A percentile compares a stretch with the other conserved stretches of the same genome.
phyloP scores from a whole-genome alignment of 2,113 vertebrate genomes.

The Thamnaconus septentrionalis region DNA sequence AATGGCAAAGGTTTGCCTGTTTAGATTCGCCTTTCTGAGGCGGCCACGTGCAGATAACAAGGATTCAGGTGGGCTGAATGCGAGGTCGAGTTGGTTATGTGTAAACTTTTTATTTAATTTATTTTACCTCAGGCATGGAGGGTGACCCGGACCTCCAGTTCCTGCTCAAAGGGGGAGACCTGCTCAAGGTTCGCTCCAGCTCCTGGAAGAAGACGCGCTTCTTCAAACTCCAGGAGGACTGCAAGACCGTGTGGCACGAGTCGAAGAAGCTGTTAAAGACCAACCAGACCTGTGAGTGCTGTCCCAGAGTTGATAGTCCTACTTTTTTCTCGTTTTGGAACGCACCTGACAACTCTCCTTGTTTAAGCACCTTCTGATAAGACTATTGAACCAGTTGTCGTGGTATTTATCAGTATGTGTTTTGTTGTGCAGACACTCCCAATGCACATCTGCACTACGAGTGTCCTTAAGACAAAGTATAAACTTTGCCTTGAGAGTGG shows the following conservation, averaged over 20 bases:
- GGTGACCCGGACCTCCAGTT: conserved; percentile 86
- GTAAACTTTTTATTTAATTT: background rate
- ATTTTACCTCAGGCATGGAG: conserved; percentile 79
- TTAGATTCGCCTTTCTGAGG: background rate
- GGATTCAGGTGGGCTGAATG: too few relatives aligned
- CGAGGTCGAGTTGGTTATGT: background rate
- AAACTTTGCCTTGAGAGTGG: too few relatives aligned
- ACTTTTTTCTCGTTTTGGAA: too few relatives aligned
- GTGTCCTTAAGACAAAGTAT: too few relatives aligned
- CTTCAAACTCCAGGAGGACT: conserved; percentile 93
- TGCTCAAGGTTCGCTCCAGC: conserved; percentile 89
- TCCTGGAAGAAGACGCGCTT: conserved; percentile 89
- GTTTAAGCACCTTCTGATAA: too few relatives aligned
- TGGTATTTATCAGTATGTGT: too few relatives aligned
- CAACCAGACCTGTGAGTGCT: conserved; percentile 75
- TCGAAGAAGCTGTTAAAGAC: conserved; percentile 85
- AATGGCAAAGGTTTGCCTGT: background rate
- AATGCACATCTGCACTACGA: too few relatives aligned
- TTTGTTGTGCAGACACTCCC: too few relatives aligned
- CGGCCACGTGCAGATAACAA: too few relatives aligned
- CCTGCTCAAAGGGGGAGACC: conserved; percentile 86
- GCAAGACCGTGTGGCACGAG: conserved; percentile 95
- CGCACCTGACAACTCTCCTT: too few relatives aligned
- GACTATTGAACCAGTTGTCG: too few relatives aligned
- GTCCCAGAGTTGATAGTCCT: background rate